These are phyloP conservation scores for Drosophila barbarae DNA, from an alignment of 2,888 invertebrate genomes.

Conservation along the genomic window DNA sequence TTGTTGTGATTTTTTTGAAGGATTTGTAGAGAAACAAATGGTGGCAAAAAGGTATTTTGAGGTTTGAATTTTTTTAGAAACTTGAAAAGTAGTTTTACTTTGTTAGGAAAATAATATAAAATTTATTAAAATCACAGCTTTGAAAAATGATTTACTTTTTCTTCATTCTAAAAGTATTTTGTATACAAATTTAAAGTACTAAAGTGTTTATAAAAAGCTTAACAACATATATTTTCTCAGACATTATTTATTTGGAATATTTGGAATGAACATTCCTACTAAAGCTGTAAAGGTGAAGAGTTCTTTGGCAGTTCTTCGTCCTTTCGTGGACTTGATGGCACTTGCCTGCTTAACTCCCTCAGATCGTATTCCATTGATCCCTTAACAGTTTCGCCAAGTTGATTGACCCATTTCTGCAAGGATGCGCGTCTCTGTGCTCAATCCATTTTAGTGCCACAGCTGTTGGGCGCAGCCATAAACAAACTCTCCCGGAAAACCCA, in stretches of 20 bases:
- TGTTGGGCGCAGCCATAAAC: slow-evolving; percentile 20
- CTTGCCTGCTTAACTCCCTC: slow-evolving; percentile 10
- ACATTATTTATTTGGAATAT: no score
- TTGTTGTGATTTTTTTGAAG: slow-evolving; percentile 1
- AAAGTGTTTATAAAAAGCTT: neutral
- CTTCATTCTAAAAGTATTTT: neutral
- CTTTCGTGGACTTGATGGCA: neutral
- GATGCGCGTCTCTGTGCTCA: slow-evolving; percentile 20
- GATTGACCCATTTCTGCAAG: slow-evolving; percentile 33
- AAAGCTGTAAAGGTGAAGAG: neutral
- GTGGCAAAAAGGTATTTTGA: neutral
- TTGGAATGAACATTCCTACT: neutral
- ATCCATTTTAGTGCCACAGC: slow-evolving; percentile 38
- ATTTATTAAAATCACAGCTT: no score
- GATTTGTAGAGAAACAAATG: neutral
- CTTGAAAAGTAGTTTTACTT: no score
- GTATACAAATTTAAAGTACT: neutral
- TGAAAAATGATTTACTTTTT: neutral
- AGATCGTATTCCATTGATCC: slow-evolving; percentile 36
- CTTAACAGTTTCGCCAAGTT: slow-evolving; percentile 30
- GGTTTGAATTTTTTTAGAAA: no score
- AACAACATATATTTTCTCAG: neutral
- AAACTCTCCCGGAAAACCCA: slow-evolving; percentile 12
- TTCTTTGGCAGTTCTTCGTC: neutral
- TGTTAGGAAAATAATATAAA: no score